Evolutionary conservation across 2,113 vertebrate genomes (phyloP), one percentile per base, ranked within the genome.

Genomic region (Jaculus jaculus): DNA sequence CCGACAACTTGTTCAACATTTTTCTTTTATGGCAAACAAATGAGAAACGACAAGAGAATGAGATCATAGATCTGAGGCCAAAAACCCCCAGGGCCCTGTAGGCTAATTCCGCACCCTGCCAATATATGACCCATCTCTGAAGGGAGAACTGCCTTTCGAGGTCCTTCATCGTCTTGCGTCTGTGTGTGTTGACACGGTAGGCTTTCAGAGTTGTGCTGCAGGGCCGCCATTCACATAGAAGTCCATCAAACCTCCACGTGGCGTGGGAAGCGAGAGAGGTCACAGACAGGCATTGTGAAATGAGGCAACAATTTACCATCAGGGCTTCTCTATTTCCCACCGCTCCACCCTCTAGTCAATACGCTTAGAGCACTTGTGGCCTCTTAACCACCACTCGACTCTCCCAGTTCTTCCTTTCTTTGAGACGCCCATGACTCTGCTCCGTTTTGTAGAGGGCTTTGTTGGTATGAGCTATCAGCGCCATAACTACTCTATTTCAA

Each of bases 21-120:
- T 74, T 68, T 11, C 28, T 87, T 92, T 94, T 80, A 42, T 61
- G 58, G 42, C 39, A 87, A 84, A 90, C 21, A 93, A 78, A 87
- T 26, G 71, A 87, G 47, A 84, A 83, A 4, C 13, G 63, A 61
- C 5, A 17, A n/a, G n/a, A 81, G n/a, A 91, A 3, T 26, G 54
- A 80, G 24, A 8, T 24, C 3, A 17, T 10, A 51, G 24, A 83
- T 65, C n/a, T 63, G 78, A 69, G 66, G 10, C 34, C 37, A 28
- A 65, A 26, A 80, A 39, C 42, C 1, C 7, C 11, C 3, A 80
- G 71, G 39, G 28, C 34, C n/a, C 42, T 4, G 34, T 23, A 92
- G 8, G 23, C 60, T 42, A 32, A 72, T 66, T 63, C 30, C 37
- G 51, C 66, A 26, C 63, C 73, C 42, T 54, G 8, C 10, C 5